phyloP scores from a whole-genome alignment of 2,888 invertebrate species.

The Ametastegia equiseti region DNA sequence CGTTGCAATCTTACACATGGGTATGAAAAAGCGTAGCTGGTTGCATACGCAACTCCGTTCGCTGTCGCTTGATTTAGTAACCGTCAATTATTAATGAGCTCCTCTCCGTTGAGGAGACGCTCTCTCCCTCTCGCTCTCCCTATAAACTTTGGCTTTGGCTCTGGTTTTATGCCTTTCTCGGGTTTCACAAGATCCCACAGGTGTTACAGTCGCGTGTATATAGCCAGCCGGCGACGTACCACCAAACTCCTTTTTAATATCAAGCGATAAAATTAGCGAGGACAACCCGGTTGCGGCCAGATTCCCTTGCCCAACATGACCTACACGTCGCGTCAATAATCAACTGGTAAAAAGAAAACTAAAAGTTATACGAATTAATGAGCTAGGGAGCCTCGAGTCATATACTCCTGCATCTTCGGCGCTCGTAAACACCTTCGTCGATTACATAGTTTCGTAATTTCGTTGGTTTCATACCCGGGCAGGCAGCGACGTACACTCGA shows the following conservation, averaged over 20 bases:
- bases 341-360: neutral
- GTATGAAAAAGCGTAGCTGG: neutral
- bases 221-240: neutral
- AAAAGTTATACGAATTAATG: neutral
- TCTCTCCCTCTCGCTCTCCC: conserved; percentile 5
- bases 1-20: neutral
- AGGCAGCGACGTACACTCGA: too few relatives aligned
- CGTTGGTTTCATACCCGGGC: too few relatives aligned
- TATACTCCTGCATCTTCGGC: neutral
- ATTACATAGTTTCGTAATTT: neutral
- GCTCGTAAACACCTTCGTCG: neutral
- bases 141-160: neutral
- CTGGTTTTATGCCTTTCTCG: conserved; percentile 19
- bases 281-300: neutral
- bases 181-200: conserved; percentile 39
- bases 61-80: conserved; percentile 37
- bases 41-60: neutral
- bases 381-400: neutral
- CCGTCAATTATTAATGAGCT: conserved; percentile 41
- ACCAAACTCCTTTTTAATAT: neutral
- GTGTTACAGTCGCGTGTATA: conserved; percentile 21
- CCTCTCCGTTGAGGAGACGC: neutral
- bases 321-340: neutral
- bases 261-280: conserved; percentile 32
- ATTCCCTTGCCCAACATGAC: neutral